These are phyloP conservation scores for Hypolimnas misippus DNA, from an alignment of 2,888 invertebrate genomes.

Conservation along the genomic window DNA sequence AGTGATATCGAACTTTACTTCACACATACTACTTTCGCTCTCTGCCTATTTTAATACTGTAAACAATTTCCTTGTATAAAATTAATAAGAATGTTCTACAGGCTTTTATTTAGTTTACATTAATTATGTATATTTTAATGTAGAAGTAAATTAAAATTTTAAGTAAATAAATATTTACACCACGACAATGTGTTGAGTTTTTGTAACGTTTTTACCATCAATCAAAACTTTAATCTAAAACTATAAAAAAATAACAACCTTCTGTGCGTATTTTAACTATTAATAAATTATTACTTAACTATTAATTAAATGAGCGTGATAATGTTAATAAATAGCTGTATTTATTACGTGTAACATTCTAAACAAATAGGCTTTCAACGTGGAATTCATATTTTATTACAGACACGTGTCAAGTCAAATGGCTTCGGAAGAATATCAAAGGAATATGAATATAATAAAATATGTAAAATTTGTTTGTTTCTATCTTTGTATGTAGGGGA, in stretches of 20 bases:
- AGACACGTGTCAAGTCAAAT: constrained; percentile 28
- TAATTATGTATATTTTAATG: no score
- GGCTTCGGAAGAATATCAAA: not conserved
- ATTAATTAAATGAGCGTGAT: not conserved
- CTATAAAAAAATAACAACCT: not conserved
- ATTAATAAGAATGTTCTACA: no score
- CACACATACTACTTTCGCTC: no score
- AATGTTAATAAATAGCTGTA: not conserved
- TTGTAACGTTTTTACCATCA: not conserved
- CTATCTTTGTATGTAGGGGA: no score
- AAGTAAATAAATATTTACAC: not conserved
- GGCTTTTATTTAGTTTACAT: no score
- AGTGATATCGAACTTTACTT: no score
- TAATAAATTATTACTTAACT: not conserved
- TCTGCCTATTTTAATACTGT: no score
- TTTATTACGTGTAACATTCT: not conserved
- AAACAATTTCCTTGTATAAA: no score
- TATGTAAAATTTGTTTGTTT: no score
- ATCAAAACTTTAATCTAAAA: not conserved
- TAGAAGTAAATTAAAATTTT: no score
- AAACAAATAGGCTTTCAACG: not conserved
- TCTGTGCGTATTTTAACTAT: not conserved
- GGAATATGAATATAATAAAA: no score
- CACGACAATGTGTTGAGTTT: not conserved
- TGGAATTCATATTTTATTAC: constrained; percentile 18